Evolutionary conservation across 2,113 vertebrate genomes (phyloP).

Genomic region (Apeltes quadracus): DNA sequence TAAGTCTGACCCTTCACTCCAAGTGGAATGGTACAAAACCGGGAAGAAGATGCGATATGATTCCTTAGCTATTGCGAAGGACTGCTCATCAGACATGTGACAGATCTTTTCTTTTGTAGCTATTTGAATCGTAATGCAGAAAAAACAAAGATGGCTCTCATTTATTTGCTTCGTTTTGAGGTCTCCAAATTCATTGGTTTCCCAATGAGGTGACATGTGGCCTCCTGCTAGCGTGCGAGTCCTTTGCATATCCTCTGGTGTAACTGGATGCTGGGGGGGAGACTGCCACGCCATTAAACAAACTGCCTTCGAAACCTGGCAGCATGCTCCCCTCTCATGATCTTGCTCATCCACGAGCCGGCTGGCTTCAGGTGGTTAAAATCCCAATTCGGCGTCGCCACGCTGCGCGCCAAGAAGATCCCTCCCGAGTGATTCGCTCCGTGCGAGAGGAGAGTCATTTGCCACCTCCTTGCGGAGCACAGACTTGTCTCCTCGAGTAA

Average conservation of each 20-base stretch:
- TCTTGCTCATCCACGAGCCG: constrained; percentile 24
- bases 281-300: not conserved
- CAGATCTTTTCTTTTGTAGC: constrained; percentile 1
- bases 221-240: constrained; percentile 4
- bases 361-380: constrained; percentile 40
- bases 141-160: constrained; percentile 19
- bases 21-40: no score
- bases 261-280: not conserved
- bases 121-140: not conserved
- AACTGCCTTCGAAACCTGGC: constrained; percentile 26
- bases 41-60: no score
- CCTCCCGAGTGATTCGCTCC: constrained; percentile 48
- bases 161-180: constrained; percentile 13
- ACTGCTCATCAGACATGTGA: not conserved
- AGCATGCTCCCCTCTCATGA: not conserved
- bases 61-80: no score
- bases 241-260: not conserved
- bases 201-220: constrained; percentile 14
- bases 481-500: constrained; percentile 53
- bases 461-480: constrained; percentile 50
- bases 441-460: constrained; percentile 29
- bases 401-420: constrained; percentile 53
- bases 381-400: constrained; percentile 25
- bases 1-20: not conserved
- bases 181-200: not conserved